Evolutionary conservation across 2,797 vertebrate genomes (phyloP).

Genomic region (Leptoclinus maculatus): DNA sequence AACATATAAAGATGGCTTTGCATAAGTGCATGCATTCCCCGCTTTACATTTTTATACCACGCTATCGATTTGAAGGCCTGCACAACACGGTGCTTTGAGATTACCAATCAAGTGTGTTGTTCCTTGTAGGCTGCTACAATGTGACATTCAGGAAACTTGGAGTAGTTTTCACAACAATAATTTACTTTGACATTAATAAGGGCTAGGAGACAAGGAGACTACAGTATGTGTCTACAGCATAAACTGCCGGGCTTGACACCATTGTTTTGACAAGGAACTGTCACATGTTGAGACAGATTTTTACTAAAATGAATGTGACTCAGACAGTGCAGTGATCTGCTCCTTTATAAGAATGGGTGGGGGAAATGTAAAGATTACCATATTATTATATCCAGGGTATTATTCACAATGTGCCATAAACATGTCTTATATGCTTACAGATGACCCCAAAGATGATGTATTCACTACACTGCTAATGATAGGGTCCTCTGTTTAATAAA

Average conservation of each 20-base stretch:
- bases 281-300: conserved; percentile 40
- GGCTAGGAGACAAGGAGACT: conserved; percentile 63
- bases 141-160: conserved; percentile 50
- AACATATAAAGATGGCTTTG: conserved; percentile 32
- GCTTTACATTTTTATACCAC: conserved; percentile 45
- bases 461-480: conserved; percentile 40
- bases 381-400: conserved; percentile 72
- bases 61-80: conserved; percentile 28
- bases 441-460: conserved; percentile 56
- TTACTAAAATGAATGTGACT: conserved; percentile 40
- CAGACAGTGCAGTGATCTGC: conserved; percentile 1
- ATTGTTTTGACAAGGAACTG: conserved; percentile 32
- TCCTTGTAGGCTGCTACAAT: conserved; percentile 37
- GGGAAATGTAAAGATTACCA: conserved; percentile 21
- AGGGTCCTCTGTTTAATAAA: conserved; percentile 25
- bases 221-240: conserved; percentile 37
- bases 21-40: conserved; percentile 36
- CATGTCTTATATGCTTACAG: conserved; percentile 49
- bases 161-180: conserved; percentile 47
- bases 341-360: conserved; percentile 24
- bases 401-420: conserved; percentile 77
- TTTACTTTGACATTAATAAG: conserved; percentile 55
- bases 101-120: conserved; percentile 27
- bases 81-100: conserved; percentile 34
- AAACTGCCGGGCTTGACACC: conserved; percentile 52